Evolutionary conservation across 2,113 vertebrate genomes (phyloP).

Genomic region (Anhinga rufa): DNA sequence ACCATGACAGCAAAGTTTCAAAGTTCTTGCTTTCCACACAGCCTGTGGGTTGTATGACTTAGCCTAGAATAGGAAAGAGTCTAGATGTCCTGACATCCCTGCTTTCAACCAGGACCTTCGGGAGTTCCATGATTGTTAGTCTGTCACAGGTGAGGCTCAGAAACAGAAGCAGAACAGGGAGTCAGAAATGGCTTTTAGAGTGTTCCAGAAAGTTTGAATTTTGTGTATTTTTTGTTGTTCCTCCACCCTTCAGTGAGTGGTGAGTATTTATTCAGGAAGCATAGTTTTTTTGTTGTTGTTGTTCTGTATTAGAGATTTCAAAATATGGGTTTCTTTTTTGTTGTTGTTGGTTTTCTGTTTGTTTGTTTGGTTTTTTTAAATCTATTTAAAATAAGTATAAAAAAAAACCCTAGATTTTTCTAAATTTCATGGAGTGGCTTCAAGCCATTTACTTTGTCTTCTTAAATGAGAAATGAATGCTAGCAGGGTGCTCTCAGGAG

Average conservation of each 20-base stretch:
- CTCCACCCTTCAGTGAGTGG: background rate
- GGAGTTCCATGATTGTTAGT: background rate
- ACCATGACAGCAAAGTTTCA: background rate
- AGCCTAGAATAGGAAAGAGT: background rate
- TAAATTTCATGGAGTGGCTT: background rate
- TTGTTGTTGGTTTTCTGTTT: too few species aligned
- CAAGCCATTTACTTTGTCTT: background rate
- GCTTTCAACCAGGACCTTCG: background rate
- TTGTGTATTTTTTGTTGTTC: background rate
- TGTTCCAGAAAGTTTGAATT: background rate
- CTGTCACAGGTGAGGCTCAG: background rate
- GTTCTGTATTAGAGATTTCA: background rate
- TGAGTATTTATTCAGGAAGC: background rate
- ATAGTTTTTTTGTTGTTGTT: background rate
- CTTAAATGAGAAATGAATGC: background rate
- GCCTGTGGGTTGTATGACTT: background rate
- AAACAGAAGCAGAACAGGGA: background rate
- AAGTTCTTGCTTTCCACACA: background rate
- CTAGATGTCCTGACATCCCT: background rate
- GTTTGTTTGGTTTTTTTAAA: background rate
- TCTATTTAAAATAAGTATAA: background rate
- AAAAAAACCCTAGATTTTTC: background rate
- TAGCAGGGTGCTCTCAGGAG: background rate
- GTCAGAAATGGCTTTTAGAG: background rate
- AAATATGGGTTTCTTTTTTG: background rate